Evolutionary conservation across 2,797 vertebrate species (phyloP).

Genomic region (Artibeus lituratus): DNA sequence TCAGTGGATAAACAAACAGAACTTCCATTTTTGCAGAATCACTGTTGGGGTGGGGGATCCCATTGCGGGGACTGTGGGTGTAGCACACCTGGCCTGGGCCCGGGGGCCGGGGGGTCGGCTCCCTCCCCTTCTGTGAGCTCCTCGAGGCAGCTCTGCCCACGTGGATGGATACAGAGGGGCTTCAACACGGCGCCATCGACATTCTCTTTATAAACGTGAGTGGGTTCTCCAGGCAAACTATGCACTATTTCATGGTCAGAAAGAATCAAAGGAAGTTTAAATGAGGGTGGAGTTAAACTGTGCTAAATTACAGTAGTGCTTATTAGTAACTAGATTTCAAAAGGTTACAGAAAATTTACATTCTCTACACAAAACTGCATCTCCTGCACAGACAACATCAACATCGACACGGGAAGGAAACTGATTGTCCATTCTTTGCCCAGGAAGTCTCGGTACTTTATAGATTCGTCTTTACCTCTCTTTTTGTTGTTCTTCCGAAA

Average conservation of each 20-base stretch:
- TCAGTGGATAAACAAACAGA: conserved; percentile 77
- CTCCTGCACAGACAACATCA: conserved; percentile 99
- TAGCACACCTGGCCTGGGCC: background rate
- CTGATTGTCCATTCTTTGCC: conserved; percentile 99
- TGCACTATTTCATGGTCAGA: conserved; percentile 86
- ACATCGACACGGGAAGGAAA: conserved; percentile 99
- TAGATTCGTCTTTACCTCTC: conserved; percentile 81
- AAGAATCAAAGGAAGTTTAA: conserved; percentile 89
- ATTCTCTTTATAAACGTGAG: conserved; percentile 87
- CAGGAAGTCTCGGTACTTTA: conserved; percentile 93
- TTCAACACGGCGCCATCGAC: conserved; percentile 85
- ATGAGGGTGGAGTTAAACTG: conserved; percentile 94
- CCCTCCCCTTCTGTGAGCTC: conserved; percentile 71
- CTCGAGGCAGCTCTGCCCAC: conserved; percentile 70
- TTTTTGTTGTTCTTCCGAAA: conserved; percentile 79
- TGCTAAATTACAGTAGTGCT: conserved; percentile 99
- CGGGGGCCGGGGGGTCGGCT: background rate
- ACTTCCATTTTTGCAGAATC: conserved; percentile 67
- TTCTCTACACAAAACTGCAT: conserved; percentile 99
- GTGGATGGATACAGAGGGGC: conserved; percentile 82
- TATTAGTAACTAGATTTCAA: conserved; percentile 99
- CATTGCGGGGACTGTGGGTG: conserved; percentile 28
- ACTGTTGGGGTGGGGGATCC: background rate
- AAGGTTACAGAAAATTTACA: conserved; percentile 99
- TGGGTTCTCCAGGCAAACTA: conserved; percentile 88